phyloP scores from a whole-genome alignment of 2,113 vertebrate species.

The Falco punctatus region DNA sequence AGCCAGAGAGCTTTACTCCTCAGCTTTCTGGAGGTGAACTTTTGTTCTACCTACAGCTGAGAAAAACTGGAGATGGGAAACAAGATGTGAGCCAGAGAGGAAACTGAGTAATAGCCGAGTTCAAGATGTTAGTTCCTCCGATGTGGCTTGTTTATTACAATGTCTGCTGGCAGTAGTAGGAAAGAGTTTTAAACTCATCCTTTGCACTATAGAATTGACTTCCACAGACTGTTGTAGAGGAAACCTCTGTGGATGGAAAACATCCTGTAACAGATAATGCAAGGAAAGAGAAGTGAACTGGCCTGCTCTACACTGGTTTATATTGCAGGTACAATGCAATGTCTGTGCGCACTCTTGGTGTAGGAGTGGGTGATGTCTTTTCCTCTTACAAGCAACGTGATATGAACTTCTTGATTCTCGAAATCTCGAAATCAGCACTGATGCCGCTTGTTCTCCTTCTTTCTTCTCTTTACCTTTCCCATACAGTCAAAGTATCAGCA shows the following conservation, averaged over 20 bases:
- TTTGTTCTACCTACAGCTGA: neutral
- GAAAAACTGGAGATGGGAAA: neutral
- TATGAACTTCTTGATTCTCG: neutral
- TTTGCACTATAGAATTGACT: neutral
- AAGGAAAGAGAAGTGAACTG: conserved; percentile 4
- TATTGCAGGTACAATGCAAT: neutral
- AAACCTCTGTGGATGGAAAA: conserved; percentile 49
- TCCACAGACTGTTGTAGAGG: conserved; percentile 9
- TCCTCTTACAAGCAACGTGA: neutral
- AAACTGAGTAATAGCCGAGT: neutral
- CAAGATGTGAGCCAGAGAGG: neutral
- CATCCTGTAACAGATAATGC: conserved; percentile 29
- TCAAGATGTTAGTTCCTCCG: neutral
- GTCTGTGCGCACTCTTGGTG: neutral
- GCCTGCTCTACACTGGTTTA: neutral
- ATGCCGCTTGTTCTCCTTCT: neutral
- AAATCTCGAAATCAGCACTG: neutral
- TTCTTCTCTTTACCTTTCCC: neutral
- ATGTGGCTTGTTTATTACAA: neutral
- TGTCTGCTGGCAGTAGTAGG: neutral
- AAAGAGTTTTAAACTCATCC: neutral
- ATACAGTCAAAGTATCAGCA: conserved; percentile 60
- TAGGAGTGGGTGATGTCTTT: neutral
- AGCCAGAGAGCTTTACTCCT: neutral
- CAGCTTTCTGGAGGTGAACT: neutral